phyloP scores from a whole-genome alignment of 2,797 vertebrate species.

The Rhabdomys pumilio region DNA sequence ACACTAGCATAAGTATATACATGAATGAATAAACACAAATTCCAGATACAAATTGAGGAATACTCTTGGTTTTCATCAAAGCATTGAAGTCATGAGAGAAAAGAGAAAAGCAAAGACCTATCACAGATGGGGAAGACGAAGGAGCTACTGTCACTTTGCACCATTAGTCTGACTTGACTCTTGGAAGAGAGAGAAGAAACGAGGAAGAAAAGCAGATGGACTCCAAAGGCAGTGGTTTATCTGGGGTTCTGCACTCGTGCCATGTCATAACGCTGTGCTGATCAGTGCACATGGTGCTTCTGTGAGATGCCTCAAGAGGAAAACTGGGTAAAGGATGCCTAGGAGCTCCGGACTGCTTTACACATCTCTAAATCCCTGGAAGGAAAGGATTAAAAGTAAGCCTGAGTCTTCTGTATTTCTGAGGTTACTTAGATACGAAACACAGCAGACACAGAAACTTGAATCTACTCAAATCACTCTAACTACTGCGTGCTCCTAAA shows the following conservation, averaged over 20 bases:
- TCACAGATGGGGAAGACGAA: background rate
- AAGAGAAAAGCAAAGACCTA: background rate
- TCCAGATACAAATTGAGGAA: background rate
- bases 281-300: background rate
- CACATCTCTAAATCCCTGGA: constrained; percentile 12
- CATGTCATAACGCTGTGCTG: background rate
- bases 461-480: background rate
- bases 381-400: constrained; percentile 43
- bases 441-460: constrained; percentile 5
- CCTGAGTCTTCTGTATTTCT: background rate
- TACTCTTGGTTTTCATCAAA: background rate
- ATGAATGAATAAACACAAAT: background rate
- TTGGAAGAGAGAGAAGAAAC: background rate
- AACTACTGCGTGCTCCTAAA: background rate
- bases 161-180: background rate
- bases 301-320: background rate
- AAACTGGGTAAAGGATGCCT: background rate
- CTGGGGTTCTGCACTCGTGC: background rate
- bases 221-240: background rate
- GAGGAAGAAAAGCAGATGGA: background rate
- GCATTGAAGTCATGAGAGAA: background rate
- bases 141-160: background rate
- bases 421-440: background rate
- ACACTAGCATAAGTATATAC: background rate
- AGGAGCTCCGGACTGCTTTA: background rate